phyloP scores from a whole-genome alignment of 2,888 invertebrate species.

The Cyrtodaria siliqua region DNA sequence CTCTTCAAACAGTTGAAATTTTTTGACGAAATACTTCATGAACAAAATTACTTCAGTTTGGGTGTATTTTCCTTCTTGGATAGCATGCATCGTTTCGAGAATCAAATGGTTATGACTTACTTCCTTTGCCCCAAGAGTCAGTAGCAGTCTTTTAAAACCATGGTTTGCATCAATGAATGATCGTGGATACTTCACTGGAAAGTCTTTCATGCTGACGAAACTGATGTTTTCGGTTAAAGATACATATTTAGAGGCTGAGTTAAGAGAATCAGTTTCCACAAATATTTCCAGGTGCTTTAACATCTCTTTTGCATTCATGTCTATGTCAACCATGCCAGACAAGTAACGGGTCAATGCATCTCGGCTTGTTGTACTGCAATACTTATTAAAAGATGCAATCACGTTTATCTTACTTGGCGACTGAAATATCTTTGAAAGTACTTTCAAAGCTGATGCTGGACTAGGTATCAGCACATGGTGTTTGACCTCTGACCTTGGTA shows the following conservation, averaged over 20 bases:
- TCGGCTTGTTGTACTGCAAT: too few species aligned
- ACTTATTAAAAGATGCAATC: too few species aligned
- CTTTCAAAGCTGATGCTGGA: not conserved
- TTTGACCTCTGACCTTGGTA: not conserved
- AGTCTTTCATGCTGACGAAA: not conserved
- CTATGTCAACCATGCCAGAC: not conserved
- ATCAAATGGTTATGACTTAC: constrained; percentile 1
- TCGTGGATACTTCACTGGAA: not conserved
- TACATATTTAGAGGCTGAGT: not conserved
- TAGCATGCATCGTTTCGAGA: not conserved
- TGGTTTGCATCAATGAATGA: not conserved
- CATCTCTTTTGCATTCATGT: not conserved
- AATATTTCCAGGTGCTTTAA: not conserved
- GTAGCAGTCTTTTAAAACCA: not conserved
- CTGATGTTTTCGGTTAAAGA: not conserved
- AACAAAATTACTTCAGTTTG: constrained; percentile 25
- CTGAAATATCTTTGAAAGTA: not conserved
- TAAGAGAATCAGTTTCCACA: not conserved
- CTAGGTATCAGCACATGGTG: not conserved
- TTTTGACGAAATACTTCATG: constrained; percentile 48
- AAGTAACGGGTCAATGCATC: not conserved
- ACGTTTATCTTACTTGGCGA: not conserved
- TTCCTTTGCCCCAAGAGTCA: not conserved
- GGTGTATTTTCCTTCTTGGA: not conserved
- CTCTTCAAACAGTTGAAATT: constrained; percentile 16